phyloP scores from a whole-genome alignment of 2,888 invertebrate genomes.

The Actias luna region DNA sequence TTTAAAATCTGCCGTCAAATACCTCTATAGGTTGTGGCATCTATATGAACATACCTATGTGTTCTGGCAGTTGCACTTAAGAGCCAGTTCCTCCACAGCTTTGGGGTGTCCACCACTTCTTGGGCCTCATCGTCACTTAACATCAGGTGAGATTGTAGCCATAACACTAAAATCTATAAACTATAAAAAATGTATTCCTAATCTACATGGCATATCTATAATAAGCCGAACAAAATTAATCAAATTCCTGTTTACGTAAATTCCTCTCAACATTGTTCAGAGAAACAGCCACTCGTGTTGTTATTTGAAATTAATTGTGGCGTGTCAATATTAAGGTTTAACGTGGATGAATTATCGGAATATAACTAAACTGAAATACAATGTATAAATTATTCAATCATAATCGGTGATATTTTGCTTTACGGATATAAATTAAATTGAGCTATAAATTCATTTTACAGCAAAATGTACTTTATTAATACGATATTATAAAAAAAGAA shows the following conservation, averaged over 20 bases:
- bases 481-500: too few relatives aligned
- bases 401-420: background rate
- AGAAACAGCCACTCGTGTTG: background rate
- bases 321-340: background rate
- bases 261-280: slow-evolving; percentile 16
- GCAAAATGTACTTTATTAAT: background rate
- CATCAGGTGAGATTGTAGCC: too few relatives aligned
- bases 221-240: background rate
- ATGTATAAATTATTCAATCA: background rate
- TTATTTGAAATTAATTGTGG: slow-evolving; percentile 1
- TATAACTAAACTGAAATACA: background rate
- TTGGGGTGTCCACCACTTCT: too few relatives aligned
- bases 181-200: too few relatives aligned
- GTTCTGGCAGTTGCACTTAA: too few relatives aligned
- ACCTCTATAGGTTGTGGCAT: too few relatives aligned
- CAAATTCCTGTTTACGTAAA: slow-evolving; percentile 22
- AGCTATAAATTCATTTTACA: background rate
- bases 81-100: too few relatives aligned
- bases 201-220: too few relatives aligned
- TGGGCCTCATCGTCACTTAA: too few relatives aligned
- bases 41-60: too few relatives aligned
- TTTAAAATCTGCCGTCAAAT: too few relatives aligned
- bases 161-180: too few relatives aligned
- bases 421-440: background rate
- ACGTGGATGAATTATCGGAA: background rate